A percentile compares a stretch with the other conserved stretches of the same genome.
These are phyloP conservation scores for Pandion haliaetus DNA, from an alignment of 2,113 vertebrate genomes.

Conservation along the genomic window DNA sequence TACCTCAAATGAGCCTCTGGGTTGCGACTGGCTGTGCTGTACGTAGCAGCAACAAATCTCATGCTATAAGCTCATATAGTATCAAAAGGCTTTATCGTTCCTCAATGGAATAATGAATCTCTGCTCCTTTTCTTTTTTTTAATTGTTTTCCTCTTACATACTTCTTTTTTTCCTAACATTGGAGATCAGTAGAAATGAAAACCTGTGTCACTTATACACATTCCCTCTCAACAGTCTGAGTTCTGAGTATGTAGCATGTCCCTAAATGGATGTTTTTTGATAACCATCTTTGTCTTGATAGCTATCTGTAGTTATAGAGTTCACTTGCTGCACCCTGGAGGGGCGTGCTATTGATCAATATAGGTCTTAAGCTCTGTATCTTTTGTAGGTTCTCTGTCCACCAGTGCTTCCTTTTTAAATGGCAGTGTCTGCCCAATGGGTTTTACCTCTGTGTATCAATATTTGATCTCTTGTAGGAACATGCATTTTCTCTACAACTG, in stretches of 20 bases:
- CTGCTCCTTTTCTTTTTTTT: neutral
- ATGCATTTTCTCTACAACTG: neutral
- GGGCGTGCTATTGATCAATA: neutral
- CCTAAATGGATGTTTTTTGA: neutral
- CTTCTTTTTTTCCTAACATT: neutral
- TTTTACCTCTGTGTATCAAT: neutral
- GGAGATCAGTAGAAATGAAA: neutral
- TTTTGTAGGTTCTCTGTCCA: neutral
- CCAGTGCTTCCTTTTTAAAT: neutral
- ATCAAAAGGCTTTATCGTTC: neutral
- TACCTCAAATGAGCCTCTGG: neutral
- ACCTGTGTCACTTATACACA: neutral
- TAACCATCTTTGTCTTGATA: neutral
- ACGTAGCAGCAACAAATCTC: neutral
- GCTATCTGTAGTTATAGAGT: neutral
- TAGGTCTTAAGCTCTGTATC: neutral
- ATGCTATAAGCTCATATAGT: neutral
- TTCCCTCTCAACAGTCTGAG: neutral
- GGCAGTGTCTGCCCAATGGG: neutral
- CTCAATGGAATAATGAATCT: neutral
- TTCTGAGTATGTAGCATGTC: neutral
- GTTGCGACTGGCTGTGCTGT: neutral
- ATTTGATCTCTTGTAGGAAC: neutral
- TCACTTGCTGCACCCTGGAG: neutral
- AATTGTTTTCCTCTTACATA: neutral